Conservation (phyloP, 2,797 vertebrate genomes). For the Bradypodion pumilum region DNA sequence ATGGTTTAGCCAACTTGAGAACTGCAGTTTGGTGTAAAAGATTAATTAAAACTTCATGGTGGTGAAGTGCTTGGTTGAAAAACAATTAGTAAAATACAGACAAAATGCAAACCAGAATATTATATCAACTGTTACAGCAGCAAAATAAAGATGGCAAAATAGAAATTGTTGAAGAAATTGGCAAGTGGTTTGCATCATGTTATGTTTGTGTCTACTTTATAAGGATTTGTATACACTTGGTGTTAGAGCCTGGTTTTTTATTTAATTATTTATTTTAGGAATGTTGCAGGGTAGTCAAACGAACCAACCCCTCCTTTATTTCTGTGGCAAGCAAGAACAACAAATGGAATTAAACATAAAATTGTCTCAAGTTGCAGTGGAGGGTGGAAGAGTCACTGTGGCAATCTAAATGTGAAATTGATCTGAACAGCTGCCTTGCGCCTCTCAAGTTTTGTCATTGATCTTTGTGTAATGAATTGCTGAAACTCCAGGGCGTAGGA, state of each 20-base stretch:
- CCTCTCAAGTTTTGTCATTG: slow-evolving; percentile 16
- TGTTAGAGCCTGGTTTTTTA: neutral
- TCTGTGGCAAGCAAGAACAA: neutral
- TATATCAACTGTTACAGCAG: neutral
- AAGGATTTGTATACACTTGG: neutral
- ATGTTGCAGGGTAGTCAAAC: too few species aligned
- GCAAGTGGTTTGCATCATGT: neutral
- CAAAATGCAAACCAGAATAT: neutral
- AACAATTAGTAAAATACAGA: neutral
- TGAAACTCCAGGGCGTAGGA: neutral
- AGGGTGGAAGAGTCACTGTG: neutral
- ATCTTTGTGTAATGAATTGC: neutral
- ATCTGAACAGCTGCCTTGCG: slow-evolving; percentile 5
- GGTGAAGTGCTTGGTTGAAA: neutral
- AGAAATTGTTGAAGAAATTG: neutral
- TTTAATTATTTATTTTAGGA: too few species aligned
- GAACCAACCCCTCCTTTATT: neutral
- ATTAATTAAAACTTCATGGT: neutral
- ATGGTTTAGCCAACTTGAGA: neutral
- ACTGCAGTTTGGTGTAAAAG: neutral
- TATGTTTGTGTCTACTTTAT: fast-evolving
- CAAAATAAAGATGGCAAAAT: neutral
- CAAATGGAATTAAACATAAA: slow-evolving; percentile 11
- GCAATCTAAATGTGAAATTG: slow-evolving; percentile 22
- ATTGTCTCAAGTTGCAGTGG: slow-evolving; percentile 28